These are phyloP conservation scores for Erebia palarica DNA, from an alignment of 2,888 invertebrate genomes.

Conservation along the genomic window DNA sequence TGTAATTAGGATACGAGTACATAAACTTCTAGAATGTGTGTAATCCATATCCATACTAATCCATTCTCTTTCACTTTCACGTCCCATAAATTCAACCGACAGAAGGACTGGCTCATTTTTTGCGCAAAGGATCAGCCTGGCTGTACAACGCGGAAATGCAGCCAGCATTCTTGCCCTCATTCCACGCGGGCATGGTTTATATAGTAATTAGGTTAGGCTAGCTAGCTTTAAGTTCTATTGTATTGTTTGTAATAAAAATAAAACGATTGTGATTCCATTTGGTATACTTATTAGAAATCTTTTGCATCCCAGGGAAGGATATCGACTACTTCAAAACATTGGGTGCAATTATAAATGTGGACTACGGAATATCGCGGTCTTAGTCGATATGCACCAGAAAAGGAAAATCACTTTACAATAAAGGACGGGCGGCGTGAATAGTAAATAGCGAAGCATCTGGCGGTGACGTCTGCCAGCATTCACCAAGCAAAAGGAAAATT, in stretches of 20 bases:
- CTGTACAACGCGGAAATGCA: no score
- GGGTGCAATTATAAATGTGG: background rate
- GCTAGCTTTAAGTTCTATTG: no score
- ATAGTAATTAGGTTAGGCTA: no score
- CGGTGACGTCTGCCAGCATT: conserved; percentile 23
- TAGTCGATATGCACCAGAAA: conserved; percentile 22
- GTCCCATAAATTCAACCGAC: no score
- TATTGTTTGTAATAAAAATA: no score
- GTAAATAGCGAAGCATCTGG: conserved; percentile 34
- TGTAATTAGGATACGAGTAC: conserved; percentile 6
- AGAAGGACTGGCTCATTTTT: no score
- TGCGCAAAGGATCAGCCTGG: no score
- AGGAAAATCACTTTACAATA: conserved; percentile 21
- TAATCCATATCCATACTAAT: background rate
- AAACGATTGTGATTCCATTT: no score
- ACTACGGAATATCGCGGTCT: conserved; percentile 3
- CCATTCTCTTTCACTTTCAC: no score
- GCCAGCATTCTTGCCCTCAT: no score
- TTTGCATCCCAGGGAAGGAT: background rate
- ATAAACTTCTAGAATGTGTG: background rate
- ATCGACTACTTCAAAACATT: background rate
- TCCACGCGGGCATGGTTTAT: no score
- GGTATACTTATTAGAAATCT: background rate
- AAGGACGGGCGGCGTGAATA: conserved; percentile 19
- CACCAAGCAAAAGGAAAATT: conserved; percentile 31